Evolutionary conservation across 2,113 vertebrate species (phyloP).

Genomic region (Corythornis cristatus): DNA sequence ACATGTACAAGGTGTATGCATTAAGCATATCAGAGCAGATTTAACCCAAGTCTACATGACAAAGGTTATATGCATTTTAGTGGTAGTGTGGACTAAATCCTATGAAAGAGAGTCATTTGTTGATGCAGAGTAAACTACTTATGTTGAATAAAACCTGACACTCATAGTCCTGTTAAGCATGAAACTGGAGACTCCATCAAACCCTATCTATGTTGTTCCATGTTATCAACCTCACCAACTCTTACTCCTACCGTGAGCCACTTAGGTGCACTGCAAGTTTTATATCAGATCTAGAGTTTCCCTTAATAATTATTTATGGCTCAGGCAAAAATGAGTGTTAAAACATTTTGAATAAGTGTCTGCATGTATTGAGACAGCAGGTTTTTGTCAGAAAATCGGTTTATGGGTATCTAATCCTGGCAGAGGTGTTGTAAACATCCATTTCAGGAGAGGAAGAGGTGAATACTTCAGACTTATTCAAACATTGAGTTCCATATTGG

Average conservation of each 20-base stretch:
- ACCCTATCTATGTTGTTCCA: neutral
- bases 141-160: neutral
- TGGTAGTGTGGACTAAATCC: neutral
- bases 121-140: neutral
- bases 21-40: neutral
- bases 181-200: neutral
- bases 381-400: neutral
- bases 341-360: neutral
- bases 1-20: neutral
- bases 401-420: neutral
- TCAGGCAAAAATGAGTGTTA: neutral
- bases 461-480: neutral
- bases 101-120: neutral
- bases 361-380: neutral
- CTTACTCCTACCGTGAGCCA: neutral
- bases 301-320: neutral
- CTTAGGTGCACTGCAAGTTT: neutral
- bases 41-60: neutral
- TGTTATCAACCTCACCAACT: neutral
- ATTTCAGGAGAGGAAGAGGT: neutral
- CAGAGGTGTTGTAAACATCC: neutral
- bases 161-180: neutral
- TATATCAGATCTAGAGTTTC: neutral
- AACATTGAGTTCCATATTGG: neutral
- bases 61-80: rapidly evolving